Conservation (phyloP, 2,113 vertebrate species). For the Lates calcarifer region DNA sequence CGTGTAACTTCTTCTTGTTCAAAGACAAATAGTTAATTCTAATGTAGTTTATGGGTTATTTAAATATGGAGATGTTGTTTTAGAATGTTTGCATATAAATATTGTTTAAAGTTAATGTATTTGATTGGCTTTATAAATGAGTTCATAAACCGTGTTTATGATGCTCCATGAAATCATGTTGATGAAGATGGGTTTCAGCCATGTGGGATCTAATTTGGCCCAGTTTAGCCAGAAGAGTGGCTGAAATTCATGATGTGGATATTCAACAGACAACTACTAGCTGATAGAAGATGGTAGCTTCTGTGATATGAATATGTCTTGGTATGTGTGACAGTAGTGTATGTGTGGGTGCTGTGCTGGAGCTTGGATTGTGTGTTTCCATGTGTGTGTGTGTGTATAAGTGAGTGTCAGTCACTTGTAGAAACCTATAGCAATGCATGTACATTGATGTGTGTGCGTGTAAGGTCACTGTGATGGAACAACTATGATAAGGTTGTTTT, state of each 20-base stretch:
- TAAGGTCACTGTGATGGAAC: too few relatives aligned
- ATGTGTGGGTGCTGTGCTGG: neutral
- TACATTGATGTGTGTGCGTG: too few relatives aligned
- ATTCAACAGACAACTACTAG: too few relatives aligned
- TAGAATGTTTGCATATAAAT: neutral
- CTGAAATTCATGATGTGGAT: neutral
- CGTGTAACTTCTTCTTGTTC: neutral
- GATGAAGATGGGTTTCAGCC: neutral
- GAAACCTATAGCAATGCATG: too few relatives aligned
- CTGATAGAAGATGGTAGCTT: neutral
- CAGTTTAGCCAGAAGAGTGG: neutral
- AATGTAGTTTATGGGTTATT: neutral
- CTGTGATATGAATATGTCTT: neutral
- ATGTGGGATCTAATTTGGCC: neutral
- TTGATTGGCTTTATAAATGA: neutral
- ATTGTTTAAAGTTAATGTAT: neutral
- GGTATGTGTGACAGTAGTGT: neutral
- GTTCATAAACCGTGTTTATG: neutral
- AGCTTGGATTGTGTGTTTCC: neutral
- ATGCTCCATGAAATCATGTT: neutral
- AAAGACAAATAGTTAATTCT: conserved; percentile 15
- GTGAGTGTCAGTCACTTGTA: too few relatives aligned
- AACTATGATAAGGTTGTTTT: too few relatives aligned
- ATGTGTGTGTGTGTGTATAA: too few relatives aligned
- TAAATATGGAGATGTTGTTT: neutral